Conservation (phyloP, 2,888 invertebrate genomes). For the Trichopoda pennipes region DNA sequence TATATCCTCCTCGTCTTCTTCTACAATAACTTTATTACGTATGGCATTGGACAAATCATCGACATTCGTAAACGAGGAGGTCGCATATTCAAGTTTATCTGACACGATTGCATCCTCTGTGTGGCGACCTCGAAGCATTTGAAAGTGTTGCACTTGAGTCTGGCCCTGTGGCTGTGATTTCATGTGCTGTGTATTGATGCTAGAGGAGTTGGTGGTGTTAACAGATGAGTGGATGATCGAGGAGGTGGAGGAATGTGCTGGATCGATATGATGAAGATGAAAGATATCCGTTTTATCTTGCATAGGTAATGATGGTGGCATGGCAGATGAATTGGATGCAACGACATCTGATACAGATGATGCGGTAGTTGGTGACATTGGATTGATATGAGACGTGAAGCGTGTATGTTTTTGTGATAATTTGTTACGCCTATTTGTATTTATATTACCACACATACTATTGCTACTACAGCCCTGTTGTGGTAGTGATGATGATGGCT, state of each 20-base stretch:
- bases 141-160: slow-evolving; percentile 47
- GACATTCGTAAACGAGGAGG: slow-evolving; percentile 72
- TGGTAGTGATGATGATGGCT: slow-evolving; percentile 27
- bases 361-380: slow-evolving; percentile 60
- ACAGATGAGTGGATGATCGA: slow-evolving; percentile 34
- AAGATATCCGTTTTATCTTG: slow-evolving; percentile 68
- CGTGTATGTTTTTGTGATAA: slow-evolving; percentile 61
- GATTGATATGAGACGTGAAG: slow-evolving; percentile 62
- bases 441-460: slow-evolving; percentile 59
- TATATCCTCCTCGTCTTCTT: slow-evolving; percentile 79
- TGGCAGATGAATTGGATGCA: slow-evolving; percentile 54
- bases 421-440: slow-evolving; percentile 63
- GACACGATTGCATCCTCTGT: slow-evolving; percentile 64
- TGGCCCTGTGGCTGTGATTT: slow-evolving; percentile 56
- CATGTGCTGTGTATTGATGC: slow-evolving; percentile 57
- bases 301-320: slow-evolving; percentile 58
- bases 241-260: slow-evolving; percentile 51
- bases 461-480: slow-evolving; percentile 55
- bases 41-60: slow-evolving; percentile 76
- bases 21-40: slow-evolving; percentile 77
- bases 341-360: slow-evolving; percentile 66
- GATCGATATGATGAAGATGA: slow-evolving; percentile 65
- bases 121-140: slow-evolving; percentile 63
- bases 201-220: slow-evolving; percentile 47
- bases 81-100: slow-evolving; percentile 73